phyloP scores from a whole-genome alignment of 2,888 invertebrate species.

The Chymomyza caudatula region DNA sequence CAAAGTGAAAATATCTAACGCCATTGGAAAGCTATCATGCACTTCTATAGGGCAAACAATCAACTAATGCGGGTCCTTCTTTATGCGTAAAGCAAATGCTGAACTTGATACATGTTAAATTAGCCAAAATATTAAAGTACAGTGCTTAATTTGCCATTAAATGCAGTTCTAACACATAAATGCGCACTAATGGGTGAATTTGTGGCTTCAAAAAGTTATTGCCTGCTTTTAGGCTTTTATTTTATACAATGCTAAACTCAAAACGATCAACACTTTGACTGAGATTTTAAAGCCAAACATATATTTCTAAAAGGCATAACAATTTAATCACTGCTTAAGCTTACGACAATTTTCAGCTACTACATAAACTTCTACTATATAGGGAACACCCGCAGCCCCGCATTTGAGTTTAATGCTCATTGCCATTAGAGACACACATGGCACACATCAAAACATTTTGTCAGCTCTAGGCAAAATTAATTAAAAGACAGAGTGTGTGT shows the following conservation, averaged over 20 bases:
- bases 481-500: constrained; percentile 41
- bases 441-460: constrained; percentile 40
- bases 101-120: too few relatives aligned
- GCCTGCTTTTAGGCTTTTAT: constrained; percentile 1
- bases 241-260: not conserved
- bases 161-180: too few relatives aligned
- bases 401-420: constrained; percentile 48
- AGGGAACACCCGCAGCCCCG: constrained; percentile 29
- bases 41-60: too few relatives aligned
- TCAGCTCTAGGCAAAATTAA: constrained; percentile 19
- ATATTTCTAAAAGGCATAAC: constrained; percentile 41
- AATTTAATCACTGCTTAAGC: constrained; percentile 60
- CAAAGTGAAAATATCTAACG: too few relatives aligned
- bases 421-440: constrained; percentile 20
- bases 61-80: too few relatives aligned
- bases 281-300: not conserved
- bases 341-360: constrained; percentile 32
- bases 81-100: too few relatives aligned
- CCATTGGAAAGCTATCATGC: too few relatives aligned
- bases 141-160: not conserved
- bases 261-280: not conserved
- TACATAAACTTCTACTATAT: constrained; percentile 14
- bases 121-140: not conserved
- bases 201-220: not conserved
- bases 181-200: not conserved